phyloP scores from a whole-genome alignment of 2,888 invertebrate species.

The Amblyjoppa fuscipennis region DNA sequence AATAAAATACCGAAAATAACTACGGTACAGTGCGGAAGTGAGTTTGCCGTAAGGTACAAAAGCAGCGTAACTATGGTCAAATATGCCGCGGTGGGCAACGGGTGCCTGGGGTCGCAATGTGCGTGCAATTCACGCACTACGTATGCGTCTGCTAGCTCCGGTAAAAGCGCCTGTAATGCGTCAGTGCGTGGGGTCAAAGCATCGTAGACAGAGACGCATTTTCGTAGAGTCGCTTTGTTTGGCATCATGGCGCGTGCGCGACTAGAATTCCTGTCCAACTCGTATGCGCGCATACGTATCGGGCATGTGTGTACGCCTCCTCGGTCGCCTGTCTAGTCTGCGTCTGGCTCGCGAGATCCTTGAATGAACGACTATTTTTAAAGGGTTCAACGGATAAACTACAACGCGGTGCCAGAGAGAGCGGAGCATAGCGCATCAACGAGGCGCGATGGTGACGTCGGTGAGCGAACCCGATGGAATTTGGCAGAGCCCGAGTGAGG shows the following conservation, averaged over 20 bases:
- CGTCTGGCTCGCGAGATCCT: conserved; percentile 81
- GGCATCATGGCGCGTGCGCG: conserved; percentile 60
- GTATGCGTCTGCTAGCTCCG: conserved; percentile 16
- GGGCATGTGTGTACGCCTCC: conserved; percentile 71
- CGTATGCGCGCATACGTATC: conserved; percentile 7
- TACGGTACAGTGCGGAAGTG: not conserved
- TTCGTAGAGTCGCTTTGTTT: conserved; percentile 51
- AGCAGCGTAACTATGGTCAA: not conserved
- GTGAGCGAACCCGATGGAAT: conserved; percentile 68
- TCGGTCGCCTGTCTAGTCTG: conserved; percentile 78
- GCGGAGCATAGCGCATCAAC: conserved; percentile 28
- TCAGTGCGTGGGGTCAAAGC: not conserved
- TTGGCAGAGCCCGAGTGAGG: conserved; percentile 60
- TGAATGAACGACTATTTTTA: conserved; percentile 83
- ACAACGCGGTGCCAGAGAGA: conserved; percentile 67
- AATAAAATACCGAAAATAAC: not conserved
- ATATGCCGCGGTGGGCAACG: not conserved
- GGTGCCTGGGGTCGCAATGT: conserved; percentile 1
- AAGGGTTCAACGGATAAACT: conserved; percentile 79
- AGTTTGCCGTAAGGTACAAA: conserved; percentile 5
- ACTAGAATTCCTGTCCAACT: conserved; percentile 61
- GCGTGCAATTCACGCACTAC: conserved; percentile 16
- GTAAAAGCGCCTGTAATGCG: conserved; percentile 41
- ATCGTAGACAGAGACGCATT: conserved; percentile 35
- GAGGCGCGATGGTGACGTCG: conserved; percentile 25